A percentile compares a stretch with the other conserved stretches of the same genome.
phyloP scores from a whole-genome alignment of 2,113 vertebrate genomes.

The Tychaedon coryphoeus region DNA sequence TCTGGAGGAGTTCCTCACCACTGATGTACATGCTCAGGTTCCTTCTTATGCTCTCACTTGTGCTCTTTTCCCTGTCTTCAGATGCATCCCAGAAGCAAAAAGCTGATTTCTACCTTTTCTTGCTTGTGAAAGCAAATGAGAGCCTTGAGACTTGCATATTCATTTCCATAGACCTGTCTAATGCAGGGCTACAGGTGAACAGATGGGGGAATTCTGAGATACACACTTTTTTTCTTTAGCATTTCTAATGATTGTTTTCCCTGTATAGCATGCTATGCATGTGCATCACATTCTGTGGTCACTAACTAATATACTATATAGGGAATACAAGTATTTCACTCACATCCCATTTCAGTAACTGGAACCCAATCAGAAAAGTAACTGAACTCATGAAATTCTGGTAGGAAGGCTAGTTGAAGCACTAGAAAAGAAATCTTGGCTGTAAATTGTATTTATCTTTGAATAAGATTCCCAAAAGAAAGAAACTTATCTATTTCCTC shows the following conservation, averaged over 20 bases:
- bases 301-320: background rate
- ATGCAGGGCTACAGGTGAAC: background rate
- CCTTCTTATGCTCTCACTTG: background rate
- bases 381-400: background rate
- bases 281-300: background rate
- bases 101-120: background rate
- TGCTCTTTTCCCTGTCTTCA: background rate
- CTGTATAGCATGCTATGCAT: background rate
- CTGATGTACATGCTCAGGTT: background rate
- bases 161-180: background rate
- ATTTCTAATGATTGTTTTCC: background rate
- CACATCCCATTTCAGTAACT: background rate
- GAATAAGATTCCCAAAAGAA: background rate
- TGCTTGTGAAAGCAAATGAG: background rate
- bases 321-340: background rate
- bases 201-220: background rate
- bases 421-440: background rate
- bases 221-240: background rate
- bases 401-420: background rate
- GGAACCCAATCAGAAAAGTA: background rate
- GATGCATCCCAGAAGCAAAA: background rate
- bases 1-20: background rate
- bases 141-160: background rate
- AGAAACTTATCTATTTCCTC: background rate
- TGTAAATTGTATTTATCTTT: background rate